Base-by-base conservation (phyloP, 92 coral and sea anemone species). In the Actinostola sp. region DNA sequence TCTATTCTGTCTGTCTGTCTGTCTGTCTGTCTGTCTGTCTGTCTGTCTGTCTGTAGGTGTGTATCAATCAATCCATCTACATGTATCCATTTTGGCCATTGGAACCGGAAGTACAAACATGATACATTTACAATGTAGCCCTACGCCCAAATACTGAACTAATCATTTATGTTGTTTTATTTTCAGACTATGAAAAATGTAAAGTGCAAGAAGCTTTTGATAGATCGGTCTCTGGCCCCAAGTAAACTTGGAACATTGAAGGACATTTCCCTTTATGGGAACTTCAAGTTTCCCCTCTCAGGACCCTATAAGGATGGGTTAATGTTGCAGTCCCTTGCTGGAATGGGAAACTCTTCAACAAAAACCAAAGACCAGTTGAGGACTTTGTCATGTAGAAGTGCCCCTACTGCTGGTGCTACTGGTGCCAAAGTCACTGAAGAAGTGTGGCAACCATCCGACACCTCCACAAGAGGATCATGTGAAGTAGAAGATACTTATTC, bases 231-330 rank as follows among this genome's bases (percentile, higher is more conserved):
- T 16, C 2, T 2, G 29, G 61, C 61, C 16, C 61, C 61, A 19
- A 54, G 61, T 24, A 70, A 41, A 55, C 39, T 49, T 60, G 82
- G 16, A 5, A 83, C 83, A 0, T 35, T 83, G 30, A 54, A 66
- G 24, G 74, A 63, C 59, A 84, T 84, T 21, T 77, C 84, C 4
- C 30, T 65, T 23, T 84, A 53, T 77, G 84, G 75, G 0, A 77
- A 64, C 57, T 72, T 42, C 49, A 71, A 65, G 27, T 84, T 84
- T 29, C 84, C 77, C 0, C 55, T 25, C 51, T 32, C 61, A 42
- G 76, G 70, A 8, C 69, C 62, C 11, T 21, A 84, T 66, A 39
- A 35, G 5, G 50, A 51, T 51, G 77, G 89, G 2, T 29, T 78
- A 12, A 10, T 44, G 27, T 66, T 71, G 16, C 32, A 73, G 15